Percentiles rank a stretch among this genome's conserved stretches.
Conservation (phyloP, 2,888 invertebrate genomes). For the Sinodicranocentrus sp. region DNA sequence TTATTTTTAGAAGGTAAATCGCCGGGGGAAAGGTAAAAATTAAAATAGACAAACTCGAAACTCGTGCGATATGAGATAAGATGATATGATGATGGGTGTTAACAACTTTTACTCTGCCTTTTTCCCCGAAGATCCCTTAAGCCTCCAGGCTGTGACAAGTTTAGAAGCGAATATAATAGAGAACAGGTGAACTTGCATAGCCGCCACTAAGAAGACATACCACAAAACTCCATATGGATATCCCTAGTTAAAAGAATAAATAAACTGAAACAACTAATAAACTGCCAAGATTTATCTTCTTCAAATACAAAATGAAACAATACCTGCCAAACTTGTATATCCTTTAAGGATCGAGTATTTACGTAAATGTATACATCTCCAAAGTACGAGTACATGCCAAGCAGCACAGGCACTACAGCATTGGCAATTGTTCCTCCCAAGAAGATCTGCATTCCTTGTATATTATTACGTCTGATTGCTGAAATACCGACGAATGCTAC, state of each 20-base stretch:
- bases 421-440: slow-evolving; percentile 89
- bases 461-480: slow-evolving; percentile 91
- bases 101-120: slow-evolving; percentile 82
- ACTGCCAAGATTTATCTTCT: too few relatives aligned
- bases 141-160: slow-evolving; percentile 89
- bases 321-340: slow-evolving; percentile 91
- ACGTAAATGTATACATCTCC: slow-evolving; percentile 91
- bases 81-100: background rate
- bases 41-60: background rate
- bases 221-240: slow-evolving; percentile 94
- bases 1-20: too few relatives aligned
- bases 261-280: background rate
- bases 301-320: slow-evolving; percentile 31
- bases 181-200: slow-evolving; percentile 93
- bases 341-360: slow-evolving; percentile 84
- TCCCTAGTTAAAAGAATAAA: slow-evolving; percentile 84
- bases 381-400: slow-evolving; percentile 90
- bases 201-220: slow-evolving; percentile 93
- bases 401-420: slow-evolving; percentile 89
- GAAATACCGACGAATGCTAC: slow-evolving; percentile 91
- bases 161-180: slow-evolving; percentile 91
- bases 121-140: slow-evolving; percentile 79
- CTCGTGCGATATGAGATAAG: background rate
- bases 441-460: slow-evolving; percentile 87
- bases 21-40: too few relatives aligned